phyloP scores from a whole-genome alignment of 2,797 vertebrate genomes.

The Graptemys geographica region DNA sequence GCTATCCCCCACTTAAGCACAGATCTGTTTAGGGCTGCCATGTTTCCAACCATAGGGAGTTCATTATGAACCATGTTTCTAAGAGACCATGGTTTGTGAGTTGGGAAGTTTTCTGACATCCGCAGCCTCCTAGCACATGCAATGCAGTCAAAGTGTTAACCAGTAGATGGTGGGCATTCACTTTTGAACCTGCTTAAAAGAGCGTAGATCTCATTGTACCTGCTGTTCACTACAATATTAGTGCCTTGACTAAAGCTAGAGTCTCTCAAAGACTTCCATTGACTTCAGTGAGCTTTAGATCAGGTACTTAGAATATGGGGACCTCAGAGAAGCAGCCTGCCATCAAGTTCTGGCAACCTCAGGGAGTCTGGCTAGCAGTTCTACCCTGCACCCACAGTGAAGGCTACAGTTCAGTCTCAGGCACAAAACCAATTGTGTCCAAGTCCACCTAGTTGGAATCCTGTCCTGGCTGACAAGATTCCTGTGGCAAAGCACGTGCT shows the following conservation, averaged over 20 bases:
- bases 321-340: background rate
- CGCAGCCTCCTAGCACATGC: conserved; percentile 33
- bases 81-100: conserved; percentile 38
- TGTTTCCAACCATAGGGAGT: background rate
- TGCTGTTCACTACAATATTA: conserved; percentile 58
- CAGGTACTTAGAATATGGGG: background rate
- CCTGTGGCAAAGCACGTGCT: too few species aligned
- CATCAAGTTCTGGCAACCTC: background rate
- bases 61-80: conserved; percentile 23
- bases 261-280: conserved; percentile 20
- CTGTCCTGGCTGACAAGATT: too few species aligned
- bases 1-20: background rate
- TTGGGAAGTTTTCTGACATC: conserved; percentile 14
- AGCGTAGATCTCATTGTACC: conserved; percentile 47
- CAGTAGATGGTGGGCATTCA: conserved; percentile 24
- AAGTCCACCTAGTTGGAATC: background rate
- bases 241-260: background rate
- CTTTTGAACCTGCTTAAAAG: conserved; percentile 25
- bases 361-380: background rate
- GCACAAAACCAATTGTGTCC: background rate
- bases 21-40: conserved; percentile 22
- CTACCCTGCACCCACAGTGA: background rate
- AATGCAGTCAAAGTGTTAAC: conserved; percentile 50
- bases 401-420: background rate
- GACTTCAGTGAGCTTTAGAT: background rate